These are phyloP conservation scores for Stenopsyche tienmushanensis DNA, from an alignment of 1,140 invertebrate species.

Conservation along the genomic window DNA sequence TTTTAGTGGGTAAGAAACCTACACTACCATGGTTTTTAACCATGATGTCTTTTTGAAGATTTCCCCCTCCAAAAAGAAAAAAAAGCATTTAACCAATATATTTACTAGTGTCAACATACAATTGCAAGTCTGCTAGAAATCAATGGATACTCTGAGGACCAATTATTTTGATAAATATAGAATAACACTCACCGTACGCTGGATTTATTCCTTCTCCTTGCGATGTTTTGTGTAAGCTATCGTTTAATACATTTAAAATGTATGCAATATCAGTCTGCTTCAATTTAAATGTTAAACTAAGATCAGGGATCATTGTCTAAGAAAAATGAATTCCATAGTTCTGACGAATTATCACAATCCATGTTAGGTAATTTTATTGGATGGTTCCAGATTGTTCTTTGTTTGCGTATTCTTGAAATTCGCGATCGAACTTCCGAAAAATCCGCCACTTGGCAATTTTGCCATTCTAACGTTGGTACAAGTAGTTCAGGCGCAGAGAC, in stretches of 20 bases:
- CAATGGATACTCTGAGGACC: too few relatives aligned
- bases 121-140: too few relatives aligned
- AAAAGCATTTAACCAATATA: too few relatives aligned
- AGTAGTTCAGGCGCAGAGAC: slow-evolving; percentile 41
- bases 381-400: slow-evolving; percentile 31
- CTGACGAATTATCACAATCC: slow-evolving; percentile 23
- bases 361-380: slow-evolving; percentile 22
- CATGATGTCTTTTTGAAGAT: too few relatives aligned
- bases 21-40: too few relatives aligned
- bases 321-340: slow-evolving; percentile 34
- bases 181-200: slow-evolving; percentile 25
- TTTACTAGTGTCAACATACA: too few relatives aligned
- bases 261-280: slow-evolving; percentile 44
- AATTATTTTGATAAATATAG: too few relatives aligned
- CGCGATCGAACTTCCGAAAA: slow-evolving; percentile 43
- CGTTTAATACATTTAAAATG: slow-evolving; percentile 43
- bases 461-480: slow-evolving; percentile 46
- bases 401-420: slow-evolving; percentile 38
- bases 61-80: too few relatives aligned
- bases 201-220: slow-evolving; percentile 28
- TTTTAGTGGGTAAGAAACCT: too few relatives aligned
- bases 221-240: slow-evolving; percentile 38
- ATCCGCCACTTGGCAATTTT: slow-evolving; percentile 45
- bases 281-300: slow-evolving; percentile 33
- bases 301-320: slow-evolving; percentile 27